Percentiles rank a stretch among this genome's conserved stretches.
These are phyloP conservation scores for Alcedo quadribrachys DNA, from an alignment of 2,797 vertebrate genomes.

Conservation along the genomic window DNA sequence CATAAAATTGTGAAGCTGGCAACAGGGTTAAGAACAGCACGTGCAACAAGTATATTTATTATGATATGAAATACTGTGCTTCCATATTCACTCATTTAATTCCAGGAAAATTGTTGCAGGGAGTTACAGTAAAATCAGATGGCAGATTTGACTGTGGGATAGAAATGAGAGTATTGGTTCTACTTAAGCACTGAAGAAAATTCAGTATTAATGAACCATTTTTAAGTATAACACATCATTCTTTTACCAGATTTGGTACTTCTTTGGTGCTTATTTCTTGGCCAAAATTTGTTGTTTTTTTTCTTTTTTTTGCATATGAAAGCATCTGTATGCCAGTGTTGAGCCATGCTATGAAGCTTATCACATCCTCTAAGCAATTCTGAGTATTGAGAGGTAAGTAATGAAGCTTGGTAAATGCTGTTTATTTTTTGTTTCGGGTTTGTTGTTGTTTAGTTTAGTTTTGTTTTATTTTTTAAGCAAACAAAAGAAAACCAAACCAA, in stretches of 20 bases:
- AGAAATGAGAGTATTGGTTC: background rate
- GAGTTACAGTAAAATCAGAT: background rate
- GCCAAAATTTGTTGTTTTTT: background rate
- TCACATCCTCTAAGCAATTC: background rate
- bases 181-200: background rate
- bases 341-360: background rate
- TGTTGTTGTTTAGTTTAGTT: no score
- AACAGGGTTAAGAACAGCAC: background rate
- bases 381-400: background rate
- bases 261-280: background rate
- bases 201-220: background rate
- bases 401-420: background rate
- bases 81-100: background rate
- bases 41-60: background rate
- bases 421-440: no score
- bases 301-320: background rate
- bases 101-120: background rate
- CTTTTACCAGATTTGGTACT: background rate
- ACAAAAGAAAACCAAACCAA: background rate
- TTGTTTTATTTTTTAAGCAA: no score
- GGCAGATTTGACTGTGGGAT: background rate
- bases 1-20: background rate
- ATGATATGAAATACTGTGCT: background rate
- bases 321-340: background rate
- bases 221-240: background rate